Conservation (phyloP, 37 sponge, comb jelly and placozoan genomes). For the Ephydatia muelleri region DNA sequence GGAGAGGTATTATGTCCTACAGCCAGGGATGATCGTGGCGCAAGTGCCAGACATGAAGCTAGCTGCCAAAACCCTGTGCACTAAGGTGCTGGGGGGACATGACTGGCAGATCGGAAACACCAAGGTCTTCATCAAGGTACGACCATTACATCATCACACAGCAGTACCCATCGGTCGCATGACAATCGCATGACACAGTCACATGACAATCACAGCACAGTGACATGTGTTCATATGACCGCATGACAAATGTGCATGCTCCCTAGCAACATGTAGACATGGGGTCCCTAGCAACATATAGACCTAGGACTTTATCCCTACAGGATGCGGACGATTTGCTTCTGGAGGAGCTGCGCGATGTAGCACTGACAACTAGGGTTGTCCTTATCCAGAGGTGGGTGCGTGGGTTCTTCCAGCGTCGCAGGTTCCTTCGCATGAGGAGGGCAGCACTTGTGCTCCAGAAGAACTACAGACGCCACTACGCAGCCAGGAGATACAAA, state of each 20-base stretch:
- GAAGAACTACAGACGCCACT: conserved; percentile 71
- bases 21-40: conserved; percentile 55
- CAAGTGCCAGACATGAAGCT: conserved; percentile 55
- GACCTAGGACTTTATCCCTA: neutral
- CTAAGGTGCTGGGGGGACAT: conserved; percentile 46
- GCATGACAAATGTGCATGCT: too few relatives aligned
- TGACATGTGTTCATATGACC: too few relatives aligned
- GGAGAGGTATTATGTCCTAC: conserved; percentile 80
- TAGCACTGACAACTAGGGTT: conserved; percentile 62
- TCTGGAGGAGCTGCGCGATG: conserved; percentile 84
- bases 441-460: conserved; percentile 73
- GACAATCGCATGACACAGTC: neutral
- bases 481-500: conserved; percentile 40
- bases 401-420: conserved; percentile 68
- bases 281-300: too few relatives aligned
- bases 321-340: conserved; percentile 85
- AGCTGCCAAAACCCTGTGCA: conserved; percentile 57
- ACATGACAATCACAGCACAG: too few relatives aligned
- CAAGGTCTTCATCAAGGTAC: conserved; percentile 87
- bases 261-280: too few relatives aligned
- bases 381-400: conserved; percentile 79
- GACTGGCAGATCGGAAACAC: conserved; percentile 91
- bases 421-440: conserved; percentile 63
- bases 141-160: neutral
- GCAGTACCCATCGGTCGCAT: neutral